These are phyloP conservation scores for Poecilia gillii DNA, from an alignment of 2,797 vertebrate species.

Conservation along the genomic window DNA sequence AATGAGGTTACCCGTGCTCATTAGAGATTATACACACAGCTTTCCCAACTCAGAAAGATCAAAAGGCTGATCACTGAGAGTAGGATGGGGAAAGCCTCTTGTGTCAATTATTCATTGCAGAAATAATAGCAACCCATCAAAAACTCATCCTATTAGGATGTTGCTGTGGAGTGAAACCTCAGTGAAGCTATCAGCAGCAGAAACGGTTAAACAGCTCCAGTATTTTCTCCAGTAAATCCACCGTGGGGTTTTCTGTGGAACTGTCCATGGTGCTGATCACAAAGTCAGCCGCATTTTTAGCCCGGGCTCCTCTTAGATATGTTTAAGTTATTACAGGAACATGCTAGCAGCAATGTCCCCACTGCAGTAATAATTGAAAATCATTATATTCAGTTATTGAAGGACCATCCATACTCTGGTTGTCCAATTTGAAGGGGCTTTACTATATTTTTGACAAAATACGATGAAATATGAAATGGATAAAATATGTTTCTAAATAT, in stretches of 20 bases:
- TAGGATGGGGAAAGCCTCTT: conserved; percentile 63
- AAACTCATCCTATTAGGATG: conserved; percentile 47
- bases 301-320: conserved; percentile 22
- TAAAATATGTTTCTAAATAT: neutral
- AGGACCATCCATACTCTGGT: neutral
- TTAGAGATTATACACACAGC: conserved; percentile 61
- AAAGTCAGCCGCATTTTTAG: conserved; percentile 15
- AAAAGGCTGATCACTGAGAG: conserved; percentile 56
- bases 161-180: conserved; percentile 26
- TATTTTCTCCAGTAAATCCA: conserved; percentile 8
- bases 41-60: conserved; percentile 66
- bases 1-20: conserved; percentile 71
- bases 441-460: neutral
- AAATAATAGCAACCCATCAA: conserved; percentile 37
- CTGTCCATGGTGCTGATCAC: conserved; percentile 67
- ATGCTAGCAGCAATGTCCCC: neutral
- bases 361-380: neutral
- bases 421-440: neutral
- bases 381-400: neutral
- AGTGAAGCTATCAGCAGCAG: conserved; percentile 27
- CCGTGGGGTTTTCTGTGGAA: conserved; percentile 26
- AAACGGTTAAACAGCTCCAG: conserved; percentile 30
- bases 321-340: conserved; percentile 6
- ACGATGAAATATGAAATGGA: neutral
- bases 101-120: conserved; percentile 62